Conservation (phyloP, 2,113 vertebrate genomes). For the Chamaea fasciata region DNA sequence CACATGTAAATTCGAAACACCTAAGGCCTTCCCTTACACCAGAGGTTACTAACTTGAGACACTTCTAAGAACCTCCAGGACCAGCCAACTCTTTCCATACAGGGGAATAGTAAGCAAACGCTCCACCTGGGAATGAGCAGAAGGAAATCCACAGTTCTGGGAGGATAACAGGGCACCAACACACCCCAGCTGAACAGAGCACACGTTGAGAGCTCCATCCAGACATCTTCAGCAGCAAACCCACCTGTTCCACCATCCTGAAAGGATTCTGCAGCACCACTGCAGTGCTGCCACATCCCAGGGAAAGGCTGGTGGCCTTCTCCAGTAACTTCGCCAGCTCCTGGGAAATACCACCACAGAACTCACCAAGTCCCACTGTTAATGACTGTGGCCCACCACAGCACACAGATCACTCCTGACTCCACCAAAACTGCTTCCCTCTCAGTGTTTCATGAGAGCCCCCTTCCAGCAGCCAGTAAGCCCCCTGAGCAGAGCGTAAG, state of each 20-base stretch:
- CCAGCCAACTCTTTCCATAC: background rate
- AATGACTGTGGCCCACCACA: background rate
- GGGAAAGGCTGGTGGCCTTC: background rate
- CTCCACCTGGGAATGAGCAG: background rate
- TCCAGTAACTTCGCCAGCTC: rapidly evolving
- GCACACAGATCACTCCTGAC: background rate
- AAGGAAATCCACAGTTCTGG: background rate
- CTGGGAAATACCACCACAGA: background rate
- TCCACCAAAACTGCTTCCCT: background rate
- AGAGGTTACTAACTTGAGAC: background rate
- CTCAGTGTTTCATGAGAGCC: background rate
- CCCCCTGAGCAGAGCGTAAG: rapidly evolving
- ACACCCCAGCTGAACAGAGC: background rate
- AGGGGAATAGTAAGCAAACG: background rate
- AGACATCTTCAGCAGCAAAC: background rate
- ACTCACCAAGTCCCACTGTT: rapidly evolving
- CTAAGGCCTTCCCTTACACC: background rate
- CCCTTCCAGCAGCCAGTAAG: background rate
- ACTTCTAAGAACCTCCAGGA: background rate
- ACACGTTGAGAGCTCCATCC: background rate
- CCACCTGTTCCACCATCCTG: background rate
- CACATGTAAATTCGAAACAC: background rate
- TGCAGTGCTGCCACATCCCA: background rate
- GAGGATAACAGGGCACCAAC: background rate
- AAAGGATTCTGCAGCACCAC: background rate